Conservation (phyloP, 2,888 invertebrate species). For the Spilarctia lutea region DNA sequence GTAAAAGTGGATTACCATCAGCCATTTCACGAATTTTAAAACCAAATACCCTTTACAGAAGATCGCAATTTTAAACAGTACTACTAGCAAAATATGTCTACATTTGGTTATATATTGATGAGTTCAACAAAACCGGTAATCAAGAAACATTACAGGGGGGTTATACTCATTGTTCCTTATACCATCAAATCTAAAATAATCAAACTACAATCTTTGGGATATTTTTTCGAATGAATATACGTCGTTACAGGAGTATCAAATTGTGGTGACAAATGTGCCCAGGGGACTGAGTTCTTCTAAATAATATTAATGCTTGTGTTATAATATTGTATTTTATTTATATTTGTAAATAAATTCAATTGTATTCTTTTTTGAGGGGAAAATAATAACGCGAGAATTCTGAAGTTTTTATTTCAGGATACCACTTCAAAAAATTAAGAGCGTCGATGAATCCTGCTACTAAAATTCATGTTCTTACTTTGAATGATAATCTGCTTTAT, state of each 20-base stretch:
- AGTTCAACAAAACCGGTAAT: background rate
- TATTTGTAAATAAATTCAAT: background rate
- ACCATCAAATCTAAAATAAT: too few species aligned
- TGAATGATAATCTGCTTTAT: slow-evolving; percentile 49
- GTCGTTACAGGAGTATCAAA: background rate
- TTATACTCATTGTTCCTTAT: background rate
- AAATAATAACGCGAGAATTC: background rate
- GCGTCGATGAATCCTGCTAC: slow-evolving; percentile 45
- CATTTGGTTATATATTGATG: background rate
- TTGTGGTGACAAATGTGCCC: background rate
- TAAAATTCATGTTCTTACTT: slow-evolving; percentile 50
- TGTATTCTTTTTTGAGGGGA: background rate
- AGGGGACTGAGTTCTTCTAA: background rate
- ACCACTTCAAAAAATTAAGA: slow-evolving; percentile 40
- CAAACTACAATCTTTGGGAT: background rate
- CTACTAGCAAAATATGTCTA: background rate
- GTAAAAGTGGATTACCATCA: background rate
- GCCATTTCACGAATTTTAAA: background rate
- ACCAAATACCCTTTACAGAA: background rate
- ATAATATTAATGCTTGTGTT: background rate
- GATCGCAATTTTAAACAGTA: background rate
- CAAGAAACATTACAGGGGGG: background rate
- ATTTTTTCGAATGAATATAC: background rate
- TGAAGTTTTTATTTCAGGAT: slow-evolving; percentile 34
- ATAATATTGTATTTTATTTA: background rate